Percentiles rank a stretch among this genome's conserved stretches.
Conservation (phyloP, 1,140 invertebrate species). For the Drosophila fuyamai region DNA sequence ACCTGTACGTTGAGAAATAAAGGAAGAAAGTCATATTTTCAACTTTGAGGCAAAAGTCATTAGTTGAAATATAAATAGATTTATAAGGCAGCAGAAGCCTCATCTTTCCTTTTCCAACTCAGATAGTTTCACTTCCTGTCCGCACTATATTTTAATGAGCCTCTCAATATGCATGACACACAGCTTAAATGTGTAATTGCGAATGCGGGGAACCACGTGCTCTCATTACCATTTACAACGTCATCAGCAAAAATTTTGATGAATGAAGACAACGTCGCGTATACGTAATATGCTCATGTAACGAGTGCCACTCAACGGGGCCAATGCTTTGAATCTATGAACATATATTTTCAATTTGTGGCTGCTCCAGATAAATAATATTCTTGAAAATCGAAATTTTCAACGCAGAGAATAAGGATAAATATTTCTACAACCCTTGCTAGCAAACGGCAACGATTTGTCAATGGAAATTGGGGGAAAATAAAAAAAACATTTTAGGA, state of each 20-base stretch:
- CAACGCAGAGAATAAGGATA: background rate
- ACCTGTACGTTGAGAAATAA: constrained; percentile 40
- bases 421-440: constrained; percentile 23
- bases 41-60: constrained; percentile 26
- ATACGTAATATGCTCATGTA: constrained; percentile 40
- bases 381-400: constrained; percentile 15
- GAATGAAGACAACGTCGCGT: constrained; percentile 48
- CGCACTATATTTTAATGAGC: constrained; percentile 70
- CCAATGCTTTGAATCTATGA: constrained; percentile 13
- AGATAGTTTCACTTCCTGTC: constrained; percentile 26
- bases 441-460: constrained; percentile 44
- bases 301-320: constrained; percentile 5
- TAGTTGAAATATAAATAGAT: constrained; percentile 42
- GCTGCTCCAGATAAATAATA: constrained; percentile 46
- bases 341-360: constrained; percentile 25
- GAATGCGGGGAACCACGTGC: constrained; percentile 52
- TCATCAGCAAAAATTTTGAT: constrained; percentile 41
- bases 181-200: constrained; percentile 78
- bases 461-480: constrained; percentile 36
- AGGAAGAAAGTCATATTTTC: constrained; percentile 21
- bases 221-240: constrained; percentile 36
- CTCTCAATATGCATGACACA: constrained; percentile 81
- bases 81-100: constrained; percentile 12
- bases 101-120: background rate
- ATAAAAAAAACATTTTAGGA: constrained; percentile 38